A percentile compares a stretch with the other conserved stretches of the same genome.
phyloP scores from a whole-genome alignment of 2,113 vertebrate species.

The Ariopsis seemanni region DNA sequence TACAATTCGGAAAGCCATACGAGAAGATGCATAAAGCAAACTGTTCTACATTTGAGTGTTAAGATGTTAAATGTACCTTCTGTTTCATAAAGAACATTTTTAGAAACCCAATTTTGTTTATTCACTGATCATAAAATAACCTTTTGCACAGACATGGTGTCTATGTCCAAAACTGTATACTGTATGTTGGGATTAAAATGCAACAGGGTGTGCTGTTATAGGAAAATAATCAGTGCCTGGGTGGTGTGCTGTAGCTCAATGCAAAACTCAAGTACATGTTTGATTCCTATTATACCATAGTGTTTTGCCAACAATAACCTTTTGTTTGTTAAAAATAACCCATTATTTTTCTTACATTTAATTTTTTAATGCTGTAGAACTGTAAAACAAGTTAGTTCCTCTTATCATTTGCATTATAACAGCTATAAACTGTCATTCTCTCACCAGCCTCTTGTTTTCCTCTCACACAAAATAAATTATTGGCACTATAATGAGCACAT shows the following conservation, averaged over 20 bases:
- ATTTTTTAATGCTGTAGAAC: background rate
- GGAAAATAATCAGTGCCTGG: background rate
- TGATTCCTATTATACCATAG: background rate
- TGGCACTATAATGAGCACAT: background rate
- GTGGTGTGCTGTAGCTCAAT: background rate
- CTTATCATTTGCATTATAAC: background rate
- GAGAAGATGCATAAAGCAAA: background rate
- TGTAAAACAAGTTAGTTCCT: background rate
- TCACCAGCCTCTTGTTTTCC: background rate
- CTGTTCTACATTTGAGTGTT: background rate
- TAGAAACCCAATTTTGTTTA: background rate
- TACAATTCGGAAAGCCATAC: background rate
- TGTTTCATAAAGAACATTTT: background rate
- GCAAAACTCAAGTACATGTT: background rate
- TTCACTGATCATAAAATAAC: background rate
- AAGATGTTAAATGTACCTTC: background rate
- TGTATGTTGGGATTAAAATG: background rate
- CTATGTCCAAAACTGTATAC: background rate
- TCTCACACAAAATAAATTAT: background rate
- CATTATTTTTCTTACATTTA: background rate
- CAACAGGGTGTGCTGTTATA: background rate
- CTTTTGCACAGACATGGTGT: background rate
- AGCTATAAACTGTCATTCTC: background rate
- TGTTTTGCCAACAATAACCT: background rate
- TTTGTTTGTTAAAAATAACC: background rate